Percentiles rank a stretch among this genome's conserved stretches.
Conservation (phyloP, 2,113 vertebrate species). For the Scartelaos histophorus region DNA sequence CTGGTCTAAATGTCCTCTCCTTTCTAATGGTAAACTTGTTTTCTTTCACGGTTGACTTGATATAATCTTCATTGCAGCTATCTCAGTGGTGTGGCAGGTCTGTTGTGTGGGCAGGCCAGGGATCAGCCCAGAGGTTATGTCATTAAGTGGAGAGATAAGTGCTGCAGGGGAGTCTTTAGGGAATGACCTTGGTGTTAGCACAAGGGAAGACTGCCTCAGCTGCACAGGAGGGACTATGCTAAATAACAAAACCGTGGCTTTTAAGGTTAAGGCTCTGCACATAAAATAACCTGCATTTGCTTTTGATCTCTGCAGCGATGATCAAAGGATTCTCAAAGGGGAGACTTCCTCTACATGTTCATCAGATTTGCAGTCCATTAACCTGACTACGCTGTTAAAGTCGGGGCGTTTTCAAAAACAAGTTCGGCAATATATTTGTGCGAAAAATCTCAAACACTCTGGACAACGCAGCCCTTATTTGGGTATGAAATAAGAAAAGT, state of each 20-base stretch:
- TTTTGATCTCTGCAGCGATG: constrained; percentile 2
- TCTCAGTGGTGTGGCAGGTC: constrained; percentile 1
- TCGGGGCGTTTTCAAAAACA: neutral
- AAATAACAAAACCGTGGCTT: neutral
- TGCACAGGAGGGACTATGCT: neutral
- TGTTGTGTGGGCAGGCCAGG: constrained; percentile 20
- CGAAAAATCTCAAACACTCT: neutral
- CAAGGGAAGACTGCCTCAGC: neutral
- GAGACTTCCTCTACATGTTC: constrained; percentile 3
- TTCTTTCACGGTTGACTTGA: constrained; percentile 7
- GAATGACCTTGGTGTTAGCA: constrained; percentile 15
- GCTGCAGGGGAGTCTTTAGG: constrained; percentile 1
- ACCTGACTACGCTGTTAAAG: neutral
- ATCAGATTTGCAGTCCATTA: constrained; percentile 10
- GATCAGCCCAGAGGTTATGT: constrained; percentile 13
- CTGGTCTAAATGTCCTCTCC: neutral
- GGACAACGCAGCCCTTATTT: neutral
- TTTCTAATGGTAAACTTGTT: constrained; percentile 8
- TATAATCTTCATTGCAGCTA: constrained; percentile 9
- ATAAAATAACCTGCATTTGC: neutral
- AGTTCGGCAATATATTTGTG: neutral
- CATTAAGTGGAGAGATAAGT: constrained; percentile 6
- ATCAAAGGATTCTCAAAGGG: constrained; percentile 1
- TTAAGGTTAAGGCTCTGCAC: neutral
- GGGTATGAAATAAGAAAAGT: neutral